Conservation (phyloP, 2,113 vertebrate species). For the Turnix velox region DNA sequence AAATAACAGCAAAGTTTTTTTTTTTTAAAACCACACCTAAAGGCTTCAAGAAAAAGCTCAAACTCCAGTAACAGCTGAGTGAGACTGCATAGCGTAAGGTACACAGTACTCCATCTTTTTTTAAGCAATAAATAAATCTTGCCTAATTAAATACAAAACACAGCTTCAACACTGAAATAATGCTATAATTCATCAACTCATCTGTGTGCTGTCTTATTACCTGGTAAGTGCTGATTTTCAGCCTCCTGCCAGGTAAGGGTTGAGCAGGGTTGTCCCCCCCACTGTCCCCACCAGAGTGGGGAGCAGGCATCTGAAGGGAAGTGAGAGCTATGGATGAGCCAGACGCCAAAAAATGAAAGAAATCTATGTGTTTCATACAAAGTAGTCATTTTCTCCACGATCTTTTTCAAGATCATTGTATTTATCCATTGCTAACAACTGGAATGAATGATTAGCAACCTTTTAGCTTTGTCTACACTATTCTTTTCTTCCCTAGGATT, state of each 20-base stretch:
- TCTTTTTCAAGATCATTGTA: neutral
- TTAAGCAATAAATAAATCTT: conserved; percentile 28
- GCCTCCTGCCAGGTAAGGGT: neutral
- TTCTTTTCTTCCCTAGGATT: neutral
- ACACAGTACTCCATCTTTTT: conserved; percentile 9
- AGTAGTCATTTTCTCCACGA: neutral
- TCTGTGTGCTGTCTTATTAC: neutral
- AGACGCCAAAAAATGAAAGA: neutral
- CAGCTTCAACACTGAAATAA: conserved; percentile 3
- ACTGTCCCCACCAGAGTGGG: neutral
- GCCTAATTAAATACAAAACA: neutral
- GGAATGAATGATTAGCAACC: neutral
- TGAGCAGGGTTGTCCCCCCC: neutral
- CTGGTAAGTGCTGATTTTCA: neutral
- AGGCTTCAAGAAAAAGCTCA: neutral
- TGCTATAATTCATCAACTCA: neutral
- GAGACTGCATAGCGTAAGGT: neutral
- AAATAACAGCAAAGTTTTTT: conserved; percentile 18
- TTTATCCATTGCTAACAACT: neutral
- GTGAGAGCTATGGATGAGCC: rapidly evolving
- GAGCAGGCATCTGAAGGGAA: neutral
- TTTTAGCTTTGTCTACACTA: neutral
- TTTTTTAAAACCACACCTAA: conserved; percentile 2
- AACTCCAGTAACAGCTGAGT: neutral
- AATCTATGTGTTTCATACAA: neutral